phyloP scores from a whole-genome alignment of 1,140 invertebrate genomes.

The Leptinotarsa texana region DNA sequence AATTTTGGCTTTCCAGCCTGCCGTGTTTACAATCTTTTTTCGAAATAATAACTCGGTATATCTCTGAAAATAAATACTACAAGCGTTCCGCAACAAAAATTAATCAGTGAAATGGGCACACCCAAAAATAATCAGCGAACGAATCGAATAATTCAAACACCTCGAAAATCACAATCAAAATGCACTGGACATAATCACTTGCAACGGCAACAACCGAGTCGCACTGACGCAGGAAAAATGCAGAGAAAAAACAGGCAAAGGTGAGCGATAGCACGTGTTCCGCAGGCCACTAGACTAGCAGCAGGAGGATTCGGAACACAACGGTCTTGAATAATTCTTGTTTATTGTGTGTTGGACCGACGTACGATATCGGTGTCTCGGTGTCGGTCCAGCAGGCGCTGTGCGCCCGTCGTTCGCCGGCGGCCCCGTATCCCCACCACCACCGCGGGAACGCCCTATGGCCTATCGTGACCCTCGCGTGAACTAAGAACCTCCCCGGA shows the following conservation, averaged over 20 bases:
- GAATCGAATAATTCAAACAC: too few species aligned
- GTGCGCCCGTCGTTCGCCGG: not conserved
- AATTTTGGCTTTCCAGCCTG: too few species aligned
- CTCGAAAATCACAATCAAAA: too few species aligned
- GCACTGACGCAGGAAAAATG: not conserved
- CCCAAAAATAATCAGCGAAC: too few species aligned
- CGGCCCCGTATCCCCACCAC: constrained; percentile 34
- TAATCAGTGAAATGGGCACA: too few species aligned
- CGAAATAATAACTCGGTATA: too few species aligned
- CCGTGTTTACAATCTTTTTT: too few species aligned
- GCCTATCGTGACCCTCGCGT: constrained; percentile 55
- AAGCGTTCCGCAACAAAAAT: too few species aligned
- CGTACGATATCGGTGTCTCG: not conserved
- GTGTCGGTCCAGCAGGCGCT: not conserved
- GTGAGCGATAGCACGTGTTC: not conserved
- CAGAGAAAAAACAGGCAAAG: not conserved
- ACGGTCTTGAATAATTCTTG: constrained; percentile 3
- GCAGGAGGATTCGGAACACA: not conserved
- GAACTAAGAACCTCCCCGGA: constrained; percentile 54
- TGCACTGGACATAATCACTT: too few species aligned
- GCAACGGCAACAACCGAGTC: not conserved
- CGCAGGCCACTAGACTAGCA: not conserved
- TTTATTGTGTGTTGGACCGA: not conserved
- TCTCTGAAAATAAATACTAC: too few species aligned
- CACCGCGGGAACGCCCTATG: constrained; percentile 50